Conservation (phyloP, 2,888 invertebrate genomes). For the Panzeria rudis region DNA sequence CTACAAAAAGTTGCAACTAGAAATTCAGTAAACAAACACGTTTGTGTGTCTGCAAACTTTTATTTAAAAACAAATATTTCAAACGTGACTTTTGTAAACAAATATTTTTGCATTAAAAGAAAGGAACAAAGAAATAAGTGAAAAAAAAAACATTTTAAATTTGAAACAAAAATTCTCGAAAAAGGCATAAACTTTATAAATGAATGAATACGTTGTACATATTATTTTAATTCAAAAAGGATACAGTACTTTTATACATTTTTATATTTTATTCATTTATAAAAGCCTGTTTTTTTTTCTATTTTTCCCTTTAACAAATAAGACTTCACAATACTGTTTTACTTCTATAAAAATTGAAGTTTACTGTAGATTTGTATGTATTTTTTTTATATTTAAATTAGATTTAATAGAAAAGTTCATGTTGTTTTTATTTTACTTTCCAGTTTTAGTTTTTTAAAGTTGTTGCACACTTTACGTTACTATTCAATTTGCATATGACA, state of each 20-base stretch:
- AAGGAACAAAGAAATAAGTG: conserved; percentile 19
- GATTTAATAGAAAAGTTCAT: conserved; percentile 69
- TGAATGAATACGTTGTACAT: not conserved
- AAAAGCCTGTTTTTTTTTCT: not conserved
- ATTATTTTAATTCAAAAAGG: conserved; percentile 55
- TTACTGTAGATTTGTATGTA: conserved; percentile 18
- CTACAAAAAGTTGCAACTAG: conserved; percentile 14
- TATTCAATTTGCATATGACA: conserved; percentile 73
- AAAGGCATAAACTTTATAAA: conserved; percentile 13
- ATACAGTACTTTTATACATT: conserved; percentile 5
- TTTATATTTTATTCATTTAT: not conserved
- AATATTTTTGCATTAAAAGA: conserved; percentile 42
- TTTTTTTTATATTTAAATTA: conserved; percentile 67
- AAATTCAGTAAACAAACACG: conserved; percentile 58
- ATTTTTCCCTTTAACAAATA: conserved; percentile 16
- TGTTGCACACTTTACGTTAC: conserved; percentile 64
- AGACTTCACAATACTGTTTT: conserved; percentile 17
- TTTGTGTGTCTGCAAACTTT: conserved; percentile 69
- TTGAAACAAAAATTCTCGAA: not conserved
- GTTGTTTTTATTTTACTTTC: conserved; percentile 35
- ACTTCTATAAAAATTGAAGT: conserved; percentile 39
- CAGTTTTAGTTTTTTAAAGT: conserved; percentile 50
- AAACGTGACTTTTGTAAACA: conserved; percentile 70
- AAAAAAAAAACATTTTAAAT: conserved; percentile 6
- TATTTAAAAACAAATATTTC: conserved; percentile 53